Evolutionary conservation across 2,113 vertebrate genomes (phyloP), one percentile per base, ranked within the genome.

Genomic region (Rhinoptilus africanus): DNA sequence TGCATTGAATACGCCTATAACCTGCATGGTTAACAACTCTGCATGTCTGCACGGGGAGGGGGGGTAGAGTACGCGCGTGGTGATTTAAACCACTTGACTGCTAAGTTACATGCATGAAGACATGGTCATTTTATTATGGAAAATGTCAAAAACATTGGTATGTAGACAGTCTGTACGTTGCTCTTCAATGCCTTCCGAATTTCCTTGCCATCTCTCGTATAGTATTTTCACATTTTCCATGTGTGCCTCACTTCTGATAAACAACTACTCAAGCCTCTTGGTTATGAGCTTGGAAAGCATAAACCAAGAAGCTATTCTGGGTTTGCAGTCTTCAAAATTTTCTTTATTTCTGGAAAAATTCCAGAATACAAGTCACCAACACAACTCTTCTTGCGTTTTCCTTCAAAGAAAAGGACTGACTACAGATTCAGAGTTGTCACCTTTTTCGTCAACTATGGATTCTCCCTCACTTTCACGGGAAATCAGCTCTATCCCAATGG

Each of bases 351-450:
- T 67, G 51, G n/a, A 48, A 89, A 69, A 53, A 34, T 5, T 24
- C 21, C 47, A 73, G 47, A 72, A 59, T 18, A 21, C 16, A 43
- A 66, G 35, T 71, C 45, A 39, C 24, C 12, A 72, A 72, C 14
- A 37, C 27, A 32, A n/a, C 35, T 20, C 4, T 63, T 15, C 43
- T 50, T 32, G 32, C 1, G 0, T 45, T 28, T 23, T 63, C 34
- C 48, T 69, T 78, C 35, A 32, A 34, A 72, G 51, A 48, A 34
- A 53, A 73, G 21, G 48, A 39, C 47, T 51, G 30, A 67, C 47
- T 72, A 28, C 14, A 53, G 27, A 47, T 12, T 35, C 21, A 26
- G n/a, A n/a, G n/a, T n/a, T 39, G 67, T 32, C 30, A 53, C 37
- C 15, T 74, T 78, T 48, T 56, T 45, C 23, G 27, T 18, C 6